Evolutionary conservation across 2,797 vertebrate species (phyloP).

Genomic region (Hemibagrus guttatus): DNA sequence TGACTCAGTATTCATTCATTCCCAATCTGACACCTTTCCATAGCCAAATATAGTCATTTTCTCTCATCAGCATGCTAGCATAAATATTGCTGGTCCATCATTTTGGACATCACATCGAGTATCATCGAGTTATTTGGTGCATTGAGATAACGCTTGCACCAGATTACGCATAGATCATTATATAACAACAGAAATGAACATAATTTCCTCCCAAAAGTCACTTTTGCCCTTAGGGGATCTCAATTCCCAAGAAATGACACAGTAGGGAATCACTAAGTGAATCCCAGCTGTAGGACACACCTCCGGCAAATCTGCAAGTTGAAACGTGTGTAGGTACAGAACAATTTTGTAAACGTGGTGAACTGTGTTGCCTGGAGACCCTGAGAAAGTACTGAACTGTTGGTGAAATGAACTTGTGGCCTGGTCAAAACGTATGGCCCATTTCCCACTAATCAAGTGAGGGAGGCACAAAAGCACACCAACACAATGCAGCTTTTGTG

Average conservation of each 20-base stretch:
- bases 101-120: neutral
- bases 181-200: neutral
- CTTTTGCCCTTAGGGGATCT: neutral
- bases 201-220: neutral
- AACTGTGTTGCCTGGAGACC: neutral
- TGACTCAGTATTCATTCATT: neutral
- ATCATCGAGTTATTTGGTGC: no score
- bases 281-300: neutral
- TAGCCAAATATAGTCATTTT: neutral
- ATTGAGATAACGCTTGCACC: neutral
- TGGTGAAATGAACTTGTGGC: slow-evolving; percentile 10
- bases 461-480: slow-evolving; percentile 21
- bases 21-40: neutral
- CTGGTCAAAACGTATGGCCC: neutral
- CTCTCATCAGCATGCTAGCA: neutral
- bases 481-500: slow-evolving; percentile 72
- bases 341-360: neutral
- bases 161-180: neutral
- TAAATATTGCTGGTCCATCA: neutral
- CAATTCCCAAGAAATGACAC: neutral
- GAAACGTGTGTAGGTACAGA: neutral
- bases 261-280: neutral
- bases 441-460: slow-evolving; percentile 28
- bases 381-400: slow-evolving; percentile 35
- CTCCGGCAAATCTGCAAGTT: neutral